Evolutionary conservation across 1,140 invertebrate genomes (phyloP).

Genomic region (Euschistus heros): DNA sequence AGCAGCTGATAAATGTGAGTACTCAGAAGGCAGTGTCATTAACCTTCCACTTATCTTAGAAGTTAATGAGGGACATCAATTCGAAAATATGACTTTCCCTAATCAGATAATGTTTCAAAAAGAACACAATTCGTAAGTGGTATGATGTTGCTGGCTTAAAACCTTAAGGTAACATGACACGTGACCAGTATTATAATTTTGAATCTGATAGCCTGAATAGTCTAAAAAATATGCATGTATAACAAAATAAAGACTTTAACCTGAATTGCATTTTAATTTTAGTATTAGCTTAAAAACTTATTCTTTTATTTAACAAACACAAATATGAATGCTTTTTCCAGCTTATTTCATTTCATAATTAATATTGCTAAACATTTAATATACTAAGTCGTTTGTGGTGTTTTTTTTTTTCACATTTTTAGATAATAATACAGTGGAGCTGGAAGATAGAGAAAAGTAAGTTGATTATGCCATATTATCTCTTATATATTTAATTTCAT

Average conservation of each 20-base stretch:
- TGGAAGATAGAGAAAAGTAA: constrained; percentile 78
- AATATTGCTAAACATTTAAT: constrained; percentile 3
- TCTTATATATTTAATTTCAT: not conserved
- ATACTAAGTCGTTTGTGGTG: constrained; percentile 24
- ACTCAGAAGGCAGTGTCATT: constrained; percentile 17
- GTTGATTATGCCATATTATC: constrained; percentile 35
- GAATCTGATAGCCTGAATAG: too few species aligned
- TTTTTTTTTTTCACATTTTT: constrained; percentile 29
- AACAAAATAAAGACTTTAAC: constrained; percentile 1
- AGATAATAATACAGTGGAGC: constrained; percentile 66
- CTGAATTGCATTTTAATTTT: constrained; percentile 1
- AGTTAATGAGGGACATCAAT: too few species aligned
- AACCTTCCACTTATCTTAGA: not conserved
- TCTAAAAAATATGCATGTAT: not conserved
- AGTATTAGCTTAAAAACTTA: not conserved
- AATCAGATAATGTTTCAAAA: too few species aligned
- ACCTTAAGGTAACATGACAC: too few species aligned
- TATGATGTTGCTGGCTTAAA: too few species aligned
- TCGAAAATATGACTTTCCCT: too few species aligned
- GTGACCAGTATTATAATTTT: too few species aligned
- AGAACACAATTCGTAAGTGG: too few species aligned
- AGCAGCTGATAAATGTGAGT: constrained; percentile 79
- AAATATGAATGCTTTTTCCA: not conserved
- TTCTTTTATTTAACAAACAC: not conserved
- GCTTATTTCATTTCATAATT: too few species aligned